Conservation (phyloP, 2,113 vertebrate genomes). For the Oryzias woworae region DNA sequence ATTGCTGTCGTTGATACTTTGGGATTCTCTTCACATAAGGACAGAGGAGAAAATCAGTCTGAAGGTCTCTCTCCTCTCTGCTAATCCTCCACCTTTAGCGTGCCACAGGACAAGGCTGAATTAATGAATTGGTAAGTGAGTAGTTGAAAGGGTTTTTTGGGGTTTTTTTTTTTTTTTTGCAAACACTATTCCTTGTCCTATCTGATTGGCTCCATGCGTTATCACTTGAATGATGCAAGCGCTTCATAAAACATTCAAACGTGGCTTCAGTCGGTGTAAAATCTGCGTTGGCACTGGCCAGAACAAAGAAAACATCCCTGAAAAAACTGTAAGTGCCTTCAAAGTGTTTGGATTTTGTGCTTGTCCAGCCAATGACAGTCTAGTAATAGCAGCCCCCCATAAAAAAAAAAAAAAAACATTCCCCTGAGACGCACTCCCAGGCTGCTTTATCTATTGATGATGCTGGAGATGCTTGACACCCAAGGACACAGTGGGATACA, state of each 20-base stretch:
- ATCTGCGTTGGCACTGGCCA: no score
- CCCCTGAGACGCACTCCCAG: conserved; percentile 23
- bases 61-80: conserved; percentile 40
- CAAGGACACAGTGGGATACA: conserved; percentile 31
- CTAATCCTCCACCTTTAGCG: conserved; percentile 30
- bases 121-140: conserved; percentile 13
- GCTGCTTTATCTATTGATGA: conserved; percentile 18
- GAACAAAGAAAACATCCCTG: neutral
- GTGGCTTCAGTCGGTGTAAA: no score
- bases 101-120: conserved; percentile 23
- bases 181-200: neutral
- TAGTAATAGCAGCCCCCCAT: neutral
- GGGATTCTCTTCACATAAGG: conserved; percentile 53
- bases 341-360: neutral
- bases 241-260: no score
- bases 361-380: conserved; percentile 1
- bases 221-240: neutral
- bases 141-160: conserved; percentile 10
- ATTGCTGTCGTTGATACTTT: conserved; percentile 50
- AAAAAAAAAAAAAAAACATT: neutral
- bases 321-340: neutral
- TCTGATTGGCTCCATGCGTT: neutral
- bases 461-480: conserved; percentile 23
- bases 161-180: neutral
- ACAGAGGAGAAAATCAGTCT: conserved; percentile 45